Evolutionary conservation across 30 jellyfish, hydroid and myxozoan genomes (phyloP), one percentile per base, ranked within the genome.

Genomic region (Pelagia noctiluca): DNA sequence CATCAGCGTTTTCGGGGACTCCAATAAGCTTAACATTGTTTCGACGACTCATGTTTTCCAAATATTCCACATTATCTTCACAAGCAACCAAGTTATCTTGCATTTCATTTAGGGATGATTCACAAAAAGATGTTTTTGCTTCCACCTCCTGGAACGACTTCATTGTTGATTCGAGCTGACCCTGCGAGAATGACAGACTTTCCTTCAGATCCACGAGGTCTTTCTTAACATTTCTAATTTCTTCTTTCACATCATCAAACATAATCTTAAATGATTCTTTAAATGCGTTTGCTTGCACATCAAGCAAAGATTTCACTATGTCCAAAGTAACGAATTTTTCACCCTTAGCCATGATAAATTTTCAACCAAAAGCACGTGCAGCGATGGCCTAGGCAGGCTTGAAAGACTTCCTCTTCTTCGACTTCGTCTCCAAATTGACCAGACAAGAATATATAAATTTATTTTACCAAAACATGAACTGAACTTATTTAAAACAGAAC

Each of bases 281-380:
- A 57, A 75, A 75, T 24, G 87, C 77, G 32, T 75, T 75, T 49
- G 87, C 87, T 50, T 75, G 87, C 76, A 75, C 87, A 11, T 75
- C 77, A 13, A 75, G 76, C 42, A 75, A 24, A 75, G 57, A 21
- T 57, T 49, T 52, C n/a, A 48, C 87, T 2, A 75, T 29, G 10
- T 52, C 63, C 76, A 75, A 29, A 29, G 87, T 75, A 52, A 52
- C 68, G 68, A 19, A 52, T 52, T 52, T 52, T 52, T 52, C 68
- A 52, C 68, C 68, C 68, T 52, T 52, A 52, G 68, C 68, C 68
- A 52, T 52, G 68, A 52, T 52, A 52, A 52, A 4, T 19, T 19
- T 4, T 4, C 68, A 52, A n/a, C 12, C 68, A 42, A 42, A 52
- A 52, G 68, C 68, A 52, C 68, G 68, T 52, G 68, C 68, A 52